These are phyloP conservation scores for Muschampia staudingeri DNA, from an alignment of 2,888 invertebrate species.

Conservation along the genomic window DNA sequence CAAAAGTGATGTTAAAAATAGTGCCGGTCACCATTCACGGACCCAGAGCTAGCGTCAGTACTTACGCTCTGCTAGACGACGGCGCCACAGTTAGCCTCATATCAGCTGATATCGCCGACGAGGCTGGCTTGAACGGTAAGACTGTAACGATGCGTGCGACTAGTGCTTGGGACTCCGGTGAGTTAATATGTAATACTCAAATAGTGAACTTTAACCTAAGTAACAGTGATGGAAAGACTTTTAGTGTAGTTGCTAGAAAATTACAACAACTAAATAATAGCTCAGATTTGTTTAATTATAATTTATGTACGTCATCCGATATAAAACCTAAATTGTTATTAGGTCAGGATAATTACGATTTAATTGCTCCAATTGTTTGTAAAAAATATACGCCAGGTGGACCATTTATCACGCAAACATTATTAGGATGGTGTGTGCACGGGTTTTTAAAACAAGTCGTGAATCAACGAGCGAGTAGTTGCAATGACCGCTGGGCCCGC, in stretches of 20 bases:
- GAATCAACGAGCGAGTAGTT: neutral
- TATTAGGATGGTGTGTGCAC: constrained; percentile 40
- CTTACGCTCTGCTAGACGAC: constrained; percentile 58
- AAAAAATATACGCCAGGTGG: constrained; percentile 37
- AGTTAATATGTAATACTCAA: constrained; percentile 26
- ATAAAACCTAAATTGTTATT: constrained; percentile 42
- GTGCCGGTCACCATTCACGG: constrained; percentile 59
- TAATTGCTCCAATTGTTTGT: constrained; percentile 48
- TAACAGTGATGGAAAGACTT: constrained; percentile 15
- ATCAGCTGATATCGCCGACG: constrained; percentile 44
- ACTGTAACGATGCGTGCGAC: constrained; percentile 1
- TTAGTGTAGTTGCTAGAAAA: constrained; percentile 22
- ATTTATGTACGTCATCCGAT: constrained; percentile 14
- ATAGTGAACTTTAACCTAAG: neutral
- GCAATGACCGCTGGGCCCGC: neutral
- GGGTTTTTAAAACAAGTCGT: constrained; percentile 18
- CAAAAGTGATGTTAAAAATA: constrained; percentile 54
- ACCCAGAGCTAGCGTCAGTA: constrained; percentile 41
- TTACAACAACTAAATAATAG: constrained; percentile 36
- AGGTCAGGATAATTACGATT: constrained; percentile 56
- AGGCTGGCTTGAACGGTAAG: constrained; percentile 44
- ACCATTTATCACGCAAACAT: constrained; percentile 25
- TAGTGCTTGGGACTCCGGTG: constrained; percentile 37
- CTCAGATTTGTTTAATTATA: constrained; percentile 15
- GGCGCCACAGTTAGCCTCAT: constrained; percentile 58